phyloP scores from a whole-genome alignment of 2,888 invertebrate genomes.

The Diabrotica balteata region DNA sequence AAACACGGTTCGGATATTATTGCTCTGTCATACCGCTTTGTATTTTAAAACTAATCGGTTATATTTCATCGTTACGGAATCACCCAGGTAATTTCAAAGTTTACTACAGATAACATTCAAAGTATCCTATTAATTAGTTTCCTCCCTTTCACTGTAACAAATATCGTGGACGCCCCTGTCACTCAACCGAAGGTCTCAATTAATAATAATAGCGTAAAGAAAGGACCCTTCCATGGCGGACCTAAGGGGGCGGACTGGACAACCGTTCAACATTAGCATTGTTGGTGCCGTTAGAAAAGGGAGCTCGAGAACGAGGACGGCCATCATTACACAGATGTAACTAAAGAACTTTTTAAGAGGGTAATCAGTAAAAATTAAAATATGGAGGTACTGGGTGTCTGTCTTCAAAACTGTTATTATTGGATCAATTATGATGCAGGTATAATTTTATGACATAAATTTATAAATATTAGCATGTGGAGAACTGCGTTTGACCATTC shows the following conservation, averaged over 20 bases:
- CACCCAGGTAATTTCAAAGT: not conserved
- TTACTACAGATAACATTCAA: not conserved
- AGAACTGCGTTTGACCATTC: too few species aligned
- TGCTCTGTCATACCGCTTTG: not conserved
- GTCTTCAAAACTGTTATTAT: too few species aligned
- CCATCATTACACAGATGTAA: slow-evolving; percentile 8
- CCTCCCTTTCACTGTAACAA: slow-evolving; percentile 3
- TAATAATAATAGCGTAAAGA: slow-evolving; percentile 49
- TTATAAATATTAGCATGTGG: too few species aligned
- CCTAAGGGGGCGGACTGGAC: slow-evolving; percentile 49
- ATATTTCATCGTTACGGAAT: not conserved
- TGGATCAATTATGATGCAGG: too few species aligned
- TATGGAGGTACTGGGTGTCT: too few species aligned
- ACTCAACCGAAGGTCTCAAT: slow-evolving; percentile 47
- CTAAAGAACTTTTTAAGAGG: slow-evolving; percentile 1
- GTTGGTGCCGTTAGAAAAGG: slow-evolving; percentile 37
- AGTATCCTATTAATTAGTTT: not conserved
- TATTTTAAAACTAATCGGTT: too few species aligned
- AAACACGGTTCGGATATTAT: too few species aligned
- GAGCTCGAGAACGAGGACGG: slow-evolving; percentile 17
- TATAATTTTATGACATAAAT: too few species aligned
- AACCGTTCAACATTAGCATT: slow-evolving; percentile 51
- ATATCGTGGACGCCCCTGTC: slow-evolving; percentile 28
- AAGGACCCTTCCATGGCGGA: slow-evolving; percentile 45
- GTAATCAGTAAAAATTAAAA: not conserved